Evolutionary conservation across 2,888 invertebrate species (phyloP).

Genomic region (Phyto melanocephala): DNA sequence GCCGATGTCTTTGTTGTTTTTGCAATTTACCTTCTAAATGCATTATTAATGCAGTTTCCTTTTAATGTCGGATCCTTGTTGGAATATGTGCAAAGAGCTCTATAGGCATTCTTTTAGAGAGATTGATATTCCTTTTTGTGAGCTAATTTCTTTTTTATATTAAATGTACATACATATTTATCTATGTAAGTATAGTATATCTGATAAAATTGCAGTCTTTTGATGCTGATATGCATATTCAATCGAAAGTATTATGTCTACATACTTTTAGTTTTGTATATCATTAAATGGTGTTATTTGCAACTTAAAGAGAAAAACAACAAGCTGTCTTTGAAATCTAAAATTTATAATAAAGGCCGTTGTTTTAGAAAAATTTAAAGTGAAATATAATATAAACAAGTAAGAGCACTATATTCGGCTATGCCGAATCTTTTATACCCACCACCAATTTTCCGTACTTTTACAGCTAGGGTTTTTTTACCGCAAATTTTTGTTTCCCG

Average conservation of each 20-base stretch:
- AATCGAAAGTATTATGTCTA: too few species aligned
- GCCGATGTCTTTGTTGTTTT: constrained; percentile 20
- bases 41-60: constrained; percentile 53
- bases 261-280: background rate
- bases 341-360: too few species aligned
- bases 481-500: too few species aligned
- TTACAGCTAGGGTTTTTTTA: too few species aligned
- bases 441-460: too few species aligned
- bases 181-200: background rate
- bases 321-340: background rate
- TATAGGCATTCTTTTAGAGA: constrained; percentile 23
- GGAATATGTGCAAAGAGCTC: background rate
- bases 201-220: background rate
- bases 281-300: background rate
- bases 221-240: background rate
- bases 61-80: background rate
- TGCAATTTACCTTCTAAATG: constrained; percentile 38
- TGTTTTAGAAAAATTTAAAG: too few species aligned
- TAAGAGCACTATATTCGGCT: too few species aligned
- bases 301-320: background rate
- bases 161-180: background rate
- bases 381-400: too few species aligned
- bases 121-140: background rate
- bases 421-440: too few species aligned
- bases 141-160: background rate